Evolutionary conservation across 2,797 vertebrate species (phyloP).

Genomic region (Urosaurus nigricauda): DNA sequence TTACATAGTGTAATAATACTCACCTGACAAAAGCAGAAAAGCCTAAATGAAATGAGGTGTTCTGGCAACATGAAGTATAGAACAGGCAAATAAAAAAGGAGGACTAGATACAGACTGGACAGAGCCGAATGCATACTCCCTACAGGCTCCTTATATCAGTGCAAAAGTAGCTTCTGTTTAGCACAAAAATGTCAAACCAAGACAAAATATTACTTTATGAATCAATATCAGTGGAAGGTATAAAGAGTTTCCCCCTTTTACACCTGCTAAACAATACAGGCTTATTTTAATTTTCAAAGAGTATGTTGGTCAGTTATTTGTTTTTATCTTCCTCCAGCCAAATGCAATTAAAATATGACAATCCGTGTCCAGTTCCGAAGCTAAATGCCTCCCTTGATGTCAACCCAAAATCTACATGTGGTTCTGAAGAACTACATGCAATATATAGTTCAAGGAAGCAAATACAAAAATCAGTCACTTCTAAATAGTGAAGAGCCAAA

Average conservation of each 20-base stretch:
- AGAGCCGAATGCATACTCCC: constrained; percentile 16
- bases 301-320: constrained; percentile 20
- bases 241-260: not conserved
- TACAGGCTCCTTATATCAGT: not conserved
- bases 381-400: constrained; percentile 72
- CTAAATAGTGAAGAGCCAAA: constrained; percentile 70
- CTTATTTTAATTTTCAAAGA: constrained; percentile 2
- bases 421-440: constrained; percentile 71
- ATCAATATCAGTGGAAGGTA: constrained; percentile 37
- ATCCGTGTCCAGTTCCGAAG: constrained; percentile 71
- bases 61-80: constrained; percentile 71
- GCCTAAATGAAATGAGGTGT: constrained; percentile 75
- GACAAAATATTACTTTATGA: constrained; percentile 23
- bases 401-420: constrained; percentile 76
- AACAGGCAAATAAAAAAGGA: constrained; percentile 66
- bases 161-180: constrained; percentile 12
- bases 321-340: not conserved
- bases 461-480: constrained; percentile 71
- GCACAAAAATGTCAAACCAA: constrained; percentile 22
- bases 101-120: constrained; percentile 67
- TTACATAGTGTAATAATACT: constrained; percentile 76
- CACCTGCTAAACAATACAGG: constrained; percentile 19
- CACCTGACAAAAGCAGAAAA: constrained; percentile 75
- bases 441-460: constrained; percentile 70
- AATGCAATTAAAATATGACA: constrained; percentile 28